A percentile compares a stretch with the other conserved stretches of the same genome.
Conservation (phyloP, 2,113 vertebrate species). For the Elachura formosa region DNA sequence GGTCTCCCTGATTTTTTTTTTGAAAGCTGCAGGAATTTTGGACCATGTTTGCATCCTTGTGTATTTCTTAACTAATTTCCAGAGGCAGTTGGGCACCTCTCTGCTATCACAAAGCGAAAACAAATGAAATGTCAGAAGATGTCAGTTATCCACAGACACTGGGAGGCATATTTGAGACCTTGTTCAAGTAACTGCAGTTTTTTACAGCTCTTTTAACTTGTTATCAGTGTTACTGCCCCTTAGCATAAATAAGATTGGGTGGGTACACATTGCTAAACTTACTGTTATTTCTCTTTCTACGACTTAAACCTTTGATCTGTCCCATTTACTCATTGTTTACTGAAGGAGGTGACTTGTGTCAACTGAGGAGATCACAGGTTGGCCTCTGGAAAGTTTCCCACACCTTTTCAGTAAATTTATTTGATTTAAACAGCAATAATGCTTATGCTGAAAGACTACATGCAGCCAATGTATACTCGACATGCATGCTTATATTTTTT, state of each 20-base stretch:
- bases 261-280: neutral
- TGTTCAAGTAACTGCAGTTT: neutral
- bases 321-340: neutral
- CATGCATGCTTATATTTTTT: neutral
- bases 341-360: neutral
- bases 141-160: neutral
- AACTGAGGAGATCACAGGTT: neutral
- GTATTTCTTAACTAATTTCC: neutral
- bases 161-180: neutral
- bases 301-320: neutral
- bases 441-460: neutral
- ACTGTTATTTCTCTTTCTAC: neutral
- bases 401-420: neutral
- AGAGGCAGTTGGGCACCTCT: neutral
- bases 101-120: neutral
- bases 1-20: neutral
- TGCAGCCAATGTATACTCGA: fast-evolving
- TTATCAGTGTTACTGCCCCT: neutral
- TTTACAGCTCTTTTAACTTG: neutral
- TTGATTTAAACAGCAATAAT: neutral
- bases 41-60: neutral
- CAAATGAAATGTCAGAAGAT: neutral
- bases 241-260: neutral
- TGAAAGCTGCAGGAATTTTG: neutral
- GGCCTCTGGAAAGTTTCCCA: neutral